A percentile compares a stretch with the other conserved stretches of the same genome.
phyloP scores from a whole-genome alignment of 2,113 vertebrate genomes.

The Lamprologus sp. region DNA sequence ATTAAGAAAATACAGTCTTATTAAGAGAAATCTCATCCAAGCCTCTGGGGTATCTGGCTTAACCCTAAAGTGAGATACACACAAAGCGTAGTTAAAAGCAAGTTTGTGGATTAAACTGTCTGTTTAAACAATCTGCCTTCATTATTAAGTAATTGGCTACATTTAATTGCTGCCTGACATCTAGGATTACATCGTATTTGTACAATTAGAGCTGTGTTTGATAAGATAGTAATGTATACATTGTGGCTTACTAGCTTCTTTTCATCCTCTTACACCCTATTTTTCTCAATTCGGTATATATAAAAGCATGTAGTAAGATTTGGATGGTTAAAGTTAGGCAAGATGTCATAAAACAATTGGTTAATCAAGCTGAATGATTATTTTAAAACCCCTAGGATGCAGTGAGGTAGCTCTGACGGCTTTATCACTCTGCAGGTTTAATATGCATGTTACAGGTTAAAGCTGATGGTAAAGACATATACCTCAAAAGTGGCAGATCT shows the following conservation, averaged over 20 bases:
- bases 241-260: conserved; percentile 23
- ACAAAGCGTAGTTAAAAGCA: conserved; percentile 9
- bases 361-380: not conserved
- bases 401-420: not conserved
- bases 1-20: conserved; percentile 14
- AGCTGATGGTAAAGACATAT: not conserved
- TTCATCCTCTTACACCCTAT: conserved; percentile 1
- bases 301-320: not conserved
- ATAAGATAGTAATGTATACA: conserved; percentile 36
- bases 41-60: not conserved
- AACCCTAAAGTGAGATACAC: conserved; percentile 28
- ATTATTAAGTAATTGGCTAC: conserved; percentile 61
- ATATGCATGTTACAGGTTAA: not conserved
- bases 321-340: not conserved
- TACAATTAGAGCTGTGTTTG: conserved; percentile 35
- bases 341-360: not conserved
- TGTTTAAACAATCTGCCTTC: conserved; percentile 37
- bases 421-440: not conserved
- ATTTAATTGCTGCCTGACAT: conserved; percentile 59
- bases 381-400: not conserved
- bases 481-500: not conserved
- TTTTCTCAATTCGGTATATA: not conserved
- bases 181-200: conserved; percentile 53
- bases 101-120: conserved; percentile 32
- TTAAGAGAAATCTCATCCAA: not conserved